These are phyloP conservation scores for Masnerella sp. DNA, from an alignment of 2,888 invertebrate genomes.

Conservation along the genomic window DNA sequence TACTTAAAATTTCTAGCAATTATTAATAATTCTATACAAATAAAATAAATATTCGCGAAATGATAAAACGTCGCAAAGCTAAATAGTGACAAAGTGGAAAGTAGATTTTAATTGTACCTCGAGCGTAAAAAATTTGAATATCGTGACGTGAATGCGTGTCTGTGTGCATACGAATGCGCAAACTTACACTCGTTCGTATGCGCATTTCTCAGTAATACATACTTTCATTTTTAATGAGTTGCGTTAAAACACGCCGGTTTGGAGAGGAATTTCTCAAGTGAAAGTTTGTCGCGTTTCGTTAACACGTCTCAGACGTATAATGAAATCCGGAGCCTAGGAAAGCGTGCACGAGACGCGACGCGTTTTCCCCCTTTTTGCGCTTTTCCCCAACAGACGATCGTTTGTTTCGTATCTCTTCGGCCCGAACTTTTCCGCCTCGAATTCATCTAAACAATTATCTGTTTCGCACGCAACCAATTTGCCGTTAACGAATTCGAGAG, in stretches of 20 bases:
- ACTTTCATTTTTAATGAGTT: slow-evolving; percentile 58
- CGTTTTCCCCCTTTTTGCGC: slow-evolving; percentile 27
- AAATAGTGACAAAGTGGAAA: slow-evolving; percentile 23
- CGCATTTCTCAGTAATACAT: slow-evolving; percentile 9
- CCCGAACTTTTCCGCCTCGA: neutral
- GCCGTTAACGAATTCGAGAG: slow-evolving; percentile 4
- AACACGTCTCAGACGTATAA: slow-evolving; percentile 31
- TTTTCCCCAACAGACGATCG: slow-evolving; percentile 31
- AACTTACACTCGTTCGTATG: neutral
- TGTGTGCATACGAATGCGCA: slow-evolving; percentile 31
- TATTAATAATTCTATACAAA: too few relatives aligned
- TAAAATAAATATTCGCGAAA: too few relatives aligned
- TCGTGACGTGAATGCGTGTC: slow-evolving; percentile 39
- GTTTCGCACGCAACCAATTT: slow-evolving; percentile 6
- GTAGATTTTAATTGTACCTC: slow-evolving; percentile 35
- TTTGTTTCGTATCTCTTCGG: slow-evolving; percentile 16
- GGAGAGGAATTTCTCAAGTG: slow-evolving; percentile 35
- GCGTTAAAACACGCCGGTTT: slow-evolving; percentile 39
- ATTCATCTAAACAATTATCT: slow-evolving; percentile 29
- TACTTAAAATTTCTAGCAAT: too few relatives aligned
- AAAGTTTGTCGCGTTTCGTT: slow-evolving; percentile 31
- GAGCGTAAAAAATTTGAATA: slow-evolving; percentile 34
- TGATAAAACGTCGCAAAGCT: too few relatives aligned
- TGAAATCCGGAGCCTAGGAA: slow-evolving; percentile 22
- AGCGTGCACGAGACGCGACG: slow-evolving; percentile 21